Evolutionary conservation across 2,888 invertebrate genomes (phyloP).

Genomic region (Protophormia terraenovae): DNA sequence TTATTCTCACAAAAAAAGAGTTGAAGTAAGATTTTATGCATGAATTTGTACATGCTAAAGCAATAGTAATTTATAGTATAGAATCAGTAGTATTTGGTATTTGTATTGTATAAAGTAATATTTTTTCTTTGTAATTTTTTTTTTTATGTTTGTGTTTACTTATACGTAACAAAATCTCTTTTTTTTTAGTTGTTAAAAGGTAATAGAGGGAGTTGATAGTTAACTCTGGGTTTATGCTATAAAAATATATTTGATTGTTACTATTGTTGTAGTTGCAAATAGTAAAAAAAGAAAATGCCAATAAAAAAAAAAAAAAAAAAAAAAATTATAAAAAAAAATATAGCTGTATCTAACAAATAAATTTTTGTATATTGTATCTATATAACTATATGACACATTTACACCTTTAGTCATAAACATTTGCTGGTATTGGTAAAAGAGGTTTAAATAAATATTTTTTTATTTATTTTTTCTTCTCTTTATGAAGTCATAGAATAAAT

Average conservation of each 20-base stretch:
- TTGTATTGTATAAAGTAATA: not conserved
- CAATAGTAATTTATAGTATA: constrained; percentile 14
- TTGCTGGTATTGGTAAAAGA: not conserved
- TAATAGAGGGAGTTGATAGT: constrained; percentile 13
- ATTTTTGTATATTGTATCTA: too few relatives aligned
- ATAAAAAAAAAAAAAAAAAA: not conserved
- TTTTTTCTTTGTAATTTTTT: not conserved
- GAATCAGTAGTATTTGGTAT: not conserved
- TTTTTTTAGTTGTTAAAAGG: constrained; percentile 20
- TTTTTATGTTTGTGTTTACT: not conserved
- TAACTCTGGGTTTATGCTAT: constrained; percentile 7
- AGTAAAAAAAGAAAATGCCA: not conserved
- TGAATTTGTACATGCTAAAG: constrained; percentile 3
- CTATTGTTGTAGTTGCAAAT: not conserved
- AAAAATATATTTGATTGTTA: constrained; percentile 29
- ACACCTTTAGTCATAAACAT: constrained; percentile 2
- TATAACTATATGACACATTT: not conserved
- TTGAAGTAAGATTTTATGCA: not conserved
- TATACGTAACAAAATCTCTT: not conserved
- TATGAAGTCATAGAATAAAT: too few relatives aligned
- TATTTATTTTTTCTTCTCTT: not conserved
- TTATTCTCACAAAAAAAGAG: not conserved
- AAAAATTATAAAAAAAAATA: not conserved
- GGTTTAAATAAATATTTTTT: not conserved
- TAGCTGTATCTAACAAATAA: too few relatives aligned